Evolutionary conservation across 2,888 invertebrate genomes (phyloP).

Genomic region (Epirrhoe alternata): DNA sequence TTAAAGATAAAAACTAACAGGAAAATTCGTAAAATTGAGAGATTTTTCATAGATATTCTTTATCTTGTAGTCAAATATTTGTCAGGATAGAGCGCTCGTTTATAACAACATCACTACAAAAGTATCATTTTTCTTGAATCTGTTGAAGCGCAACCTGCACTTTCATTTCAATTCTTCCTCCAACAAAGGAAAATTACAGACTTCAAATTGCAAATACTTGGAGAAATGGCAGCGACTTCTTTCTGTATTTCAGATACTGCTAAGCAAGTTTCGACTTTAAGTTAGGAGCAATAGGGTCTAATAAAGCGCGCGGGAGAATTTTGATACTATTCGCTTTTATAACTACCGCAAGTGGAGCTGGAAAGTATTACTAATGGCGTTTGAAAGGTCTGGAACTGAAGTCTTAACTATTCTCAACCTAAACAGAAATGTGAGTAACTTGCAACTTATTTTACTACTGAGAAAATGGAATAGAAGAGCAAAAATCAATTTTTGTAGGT

Average conservation of each 20-base stretch:
- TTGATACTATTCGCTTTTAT: slow-evolving; percentile 3
- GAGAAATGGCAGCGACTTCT: slow-evolving; percentile 30
- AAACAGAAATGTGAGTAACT: not conserved
- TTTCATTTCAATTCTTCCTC: slow-evolving; percentile 36
- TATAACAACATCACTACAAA: not conserved
- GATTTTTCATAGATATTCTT: too few relatives aligned
- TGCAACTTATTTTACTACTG: not conserved
- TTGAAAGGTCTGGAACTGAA: slow-evolving; percentile 17
- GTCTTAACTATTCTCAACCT: slow-evolving; percentile 5
- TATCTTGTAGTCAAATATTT: not conserved
- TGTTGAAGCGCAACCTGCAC: slow-evolving; percentile 24
- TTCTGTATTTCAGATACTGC: slow-evolving; percentile 8
- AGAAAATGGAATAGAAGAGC: too few relatives aligned
- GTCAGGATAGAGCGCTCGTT: not conserved
- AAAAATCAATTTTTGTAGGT: too few relatives aligned
- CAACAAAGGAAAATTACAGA: slow-evolving; percentile 40
- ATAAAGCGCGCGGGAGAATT: not conserved
- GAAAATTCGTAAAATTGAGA: too few relatives aligned
- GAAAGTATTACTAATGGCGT: slow-evolving; percentile 7
- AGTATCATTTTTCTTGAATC: slow-evolving; percentile 14
- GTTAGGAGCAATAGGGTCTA: not conserved
- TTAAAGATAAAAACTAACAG: too few relatives aligned
- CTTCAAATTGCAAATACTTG: slow-evolving; percentile 33
- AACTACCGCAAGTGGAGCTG: slow-evolving; percentile 8
- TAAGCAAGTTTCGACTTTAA: slow-evolving; percentile 22